phyloP scores from a whole-genome alignment of 1,140 invertebrate genomes.

The Platorchestia sp. region DNA sequence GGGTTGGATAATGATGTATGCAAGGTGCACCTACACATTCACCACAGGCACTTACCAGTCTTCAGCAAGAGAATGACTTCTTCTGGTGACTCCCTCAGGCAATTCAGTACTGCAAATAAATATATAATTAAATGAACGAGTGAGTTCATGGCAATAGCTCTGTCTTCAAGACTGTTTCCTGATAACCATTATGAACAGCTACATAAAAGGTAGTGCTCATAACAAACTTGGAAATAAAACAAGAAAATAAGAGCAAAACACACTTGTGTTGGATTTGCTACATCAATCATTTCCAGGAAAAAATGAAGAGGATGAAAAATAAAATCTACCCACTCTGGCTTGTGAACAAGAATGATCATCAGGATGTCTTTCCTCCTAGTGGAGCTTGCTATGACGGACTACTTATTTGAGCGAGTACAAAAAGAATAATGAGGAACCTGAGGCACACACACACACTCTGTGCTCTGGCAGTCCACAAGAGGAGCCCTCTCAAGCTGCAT shows the following conservation, averaged over 20 bases:
- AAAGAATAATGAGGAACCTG: too few species aligned
- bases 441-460: too few species aligned
- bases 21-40: not conserved
- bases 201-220: not conserved
- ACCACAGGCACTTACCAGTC: conserved; percentile 79
- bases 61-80: conserved; percentile 88
- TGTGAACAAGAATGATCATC: too few species aligned
- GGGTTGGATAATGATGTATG: too few species aligned
- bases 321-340: too few species aligned
- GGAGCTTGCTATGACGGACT: too few species aligned
- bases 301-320: too few species aligned
- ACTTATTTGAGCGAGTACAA: too few species aligned
- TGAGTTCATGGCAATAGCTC: not conserved
- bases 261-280: not conserved
- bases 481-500: too few species aligned
- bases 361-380: too few species aligned
- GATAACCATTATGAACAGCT: not conserved
- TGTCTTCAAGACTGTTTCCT: not conserved
- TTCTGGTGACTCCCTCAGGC: conserved; percentile 87
- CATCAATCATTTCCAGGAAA: too few species aligned
- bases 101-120: conserved; percentile 86
- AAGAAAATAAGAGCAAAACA: not conserved
- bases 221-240: not conserved
- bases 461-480: too few species aligned
- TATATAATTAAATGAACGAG: not conserved